These are phyloP conservation scores for Quiscalus mexicanus DNA, from an alignment of 2,113 vertebrate species.

Conservation along the genomic window DNA sequence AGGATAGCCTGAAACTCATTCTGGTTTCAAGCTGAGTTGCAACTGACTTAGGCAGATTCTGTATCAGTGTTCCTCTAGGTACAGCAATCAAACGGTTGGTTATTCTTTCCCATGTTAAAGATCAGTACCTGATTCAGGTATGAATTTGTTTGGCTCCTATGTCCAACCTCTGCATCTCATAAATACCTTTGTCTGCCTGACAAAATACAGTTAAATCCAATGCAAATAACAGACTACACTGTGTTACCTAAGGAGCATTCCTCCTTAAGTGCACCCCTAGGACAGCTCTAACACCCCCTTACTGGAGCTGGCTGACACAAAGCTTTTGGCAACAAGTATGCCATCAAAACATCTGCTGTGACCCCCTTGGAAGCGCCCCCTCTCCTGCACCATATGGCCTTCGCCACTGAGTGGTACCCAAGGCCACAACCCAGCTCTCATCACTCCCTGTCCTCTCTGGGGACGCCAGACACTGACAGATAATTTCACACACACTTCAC, in stretches of 20 bases:
- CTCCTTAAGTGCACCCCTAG: neutral
- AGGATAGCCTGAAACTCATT: neutral
- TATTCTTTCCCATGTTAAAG: neutral
- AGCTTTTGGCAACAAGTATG: neutral
- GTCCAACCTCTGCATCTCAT: neutral
- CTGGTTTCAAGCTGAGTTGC: neutral
- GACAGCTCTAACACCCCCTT: neutral
- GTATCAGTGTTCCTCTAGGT: neutral
- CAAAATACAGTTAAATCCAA: neutral
- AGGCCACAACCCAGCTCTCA: neutral
- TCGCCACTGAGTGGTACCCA: accelerated
- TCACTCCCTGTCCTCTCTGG: neutral
- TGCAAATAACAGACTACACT: neutral
- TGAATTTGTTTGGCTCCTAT: neutral
- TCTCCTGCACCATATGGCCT: constrained; percentile 1
- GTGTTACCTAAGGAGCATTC: neutral
- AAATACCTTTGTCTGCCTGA: neutral
- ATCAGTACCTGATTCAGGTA: neutral
- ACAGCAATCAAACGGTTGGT: neutral
- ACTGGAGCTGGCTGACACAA: neutral
- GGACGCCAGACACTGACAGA: neutral
- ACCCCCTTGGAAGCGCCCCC: neutral
- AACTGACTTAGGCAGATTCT: neutral
- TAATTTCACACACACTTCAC: constrained; percentile 5
- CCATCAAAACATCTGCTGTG: neutral